Percentiles rank a stretch among this genome's conserved stretches.
These are phyloP conservation scores for Melopsittacus undulatus DNA, from an alignment of 2,797 vertebrate genomes.

Conservation along the genomic window DNA sequence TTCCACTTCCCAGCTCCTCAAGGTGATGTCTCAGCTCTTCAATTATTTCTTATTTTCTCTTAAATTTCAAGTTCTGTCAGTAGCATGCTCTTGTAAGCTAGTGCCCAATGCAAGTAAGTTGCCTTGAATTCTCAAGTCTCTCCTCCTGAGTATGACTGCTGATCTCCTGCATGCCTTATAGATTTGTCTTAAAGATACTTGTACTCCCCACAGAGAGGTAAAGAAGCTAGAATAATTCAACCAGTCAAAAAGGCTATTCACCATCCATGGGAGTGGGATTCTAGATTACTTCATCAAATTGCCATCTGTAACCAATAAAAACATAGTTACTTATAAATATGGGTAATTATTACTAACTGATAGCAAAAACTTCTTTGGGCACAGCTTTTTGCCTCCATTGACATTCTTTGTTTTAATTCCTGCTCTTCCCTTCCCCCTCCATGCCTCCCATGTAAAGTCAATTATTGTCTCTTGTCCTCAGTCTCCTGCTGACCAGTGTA, in stretches of 20 bases:
- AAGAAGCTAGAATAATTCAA: not conserved
- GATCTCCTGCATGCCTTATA: not conserved
- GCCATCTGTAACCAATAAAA: not conserved
- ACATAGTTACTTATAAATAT: not conserved
- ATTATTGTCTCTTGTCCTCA: conserved; percentile 40
- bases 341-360: not conserved
- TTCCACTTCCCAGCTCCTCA: not conserved
- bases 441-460: not conserved
- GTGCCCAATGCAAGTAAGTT: not conserved
- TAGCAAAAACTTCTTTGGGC: not conserved
- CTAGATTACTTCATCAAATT: not conserved
- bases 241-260: not conserved
- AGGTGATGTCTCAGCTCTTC: not conserved
- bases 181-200: not conserved
- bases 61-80: not conserved
- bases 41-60: not conserved
- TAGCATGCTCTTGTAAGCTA: not conserved
- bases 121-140: not conserved
- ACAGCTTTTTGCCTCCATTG: not conserved
- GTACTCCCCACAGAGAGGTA: not conserved
- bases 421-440: not conserved
- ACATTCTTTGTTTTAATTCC: not conserved
- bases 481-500: conserved; percentile 79
- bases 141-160: not conserved
- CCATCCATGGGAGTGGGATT: not conserved